Evolutionary conservation across 2,888 invertebrate genomes (phyloP).

Genomic region (Dione vanillae): DNA sequence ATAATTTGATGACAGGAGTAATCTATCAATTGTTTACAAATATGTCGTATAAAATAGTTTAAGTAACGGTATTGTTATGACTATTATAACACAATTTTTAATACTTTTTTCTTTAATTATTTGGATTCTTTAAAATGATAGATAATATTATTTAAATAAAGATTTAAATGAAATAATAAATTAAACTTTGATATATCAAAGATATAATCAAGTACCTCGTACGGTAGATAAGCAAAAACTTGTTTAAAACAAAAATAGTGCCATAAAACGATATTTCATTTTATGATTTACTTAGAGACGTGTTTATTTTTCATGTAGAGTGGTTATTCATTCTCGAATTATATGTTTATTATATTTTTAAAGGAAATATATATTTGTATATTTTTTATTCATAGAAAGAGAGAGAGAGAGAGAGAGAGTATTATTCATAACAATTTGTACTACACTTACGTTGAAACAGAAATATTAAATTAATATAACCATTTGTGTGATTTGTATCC

Average conservation of each 20-base stretch:
- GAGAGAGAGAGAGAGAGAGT: too few species aligned
- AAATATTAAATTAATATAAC: too few species aligned
- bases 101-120: background rate
- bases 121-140: background rate
- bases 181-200: background rate
- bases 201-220: background rate
- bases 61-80: too few species aligned
- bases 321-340: background rate
- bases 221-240: background rate
- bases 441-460: too few species aligned
- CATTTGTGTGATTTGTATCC: too few species aligned
- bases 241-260: conserved; percentile 4
- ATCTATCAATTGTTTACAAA: too few species aligned
- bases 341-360: background rate
- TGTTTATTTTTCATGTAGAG: background rate
- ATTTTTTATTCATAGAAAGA: too few species aligned
- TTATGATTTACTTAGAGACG: background rate
- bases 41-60: too few species aligned
- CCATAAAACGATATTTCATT: conserved; percentile 8
- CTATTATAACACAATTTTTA: background rate
- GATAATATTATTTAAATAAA: background rate
- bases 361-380: too few species aligned
- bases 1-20: too few species aligned
- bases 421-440: too few species aligned
- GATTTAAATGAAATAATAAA: background rate